phyloP scores from a whole-genome alignment of 2,888 invertebrate species.

The Ornithoptera alexandrae region DNA sequence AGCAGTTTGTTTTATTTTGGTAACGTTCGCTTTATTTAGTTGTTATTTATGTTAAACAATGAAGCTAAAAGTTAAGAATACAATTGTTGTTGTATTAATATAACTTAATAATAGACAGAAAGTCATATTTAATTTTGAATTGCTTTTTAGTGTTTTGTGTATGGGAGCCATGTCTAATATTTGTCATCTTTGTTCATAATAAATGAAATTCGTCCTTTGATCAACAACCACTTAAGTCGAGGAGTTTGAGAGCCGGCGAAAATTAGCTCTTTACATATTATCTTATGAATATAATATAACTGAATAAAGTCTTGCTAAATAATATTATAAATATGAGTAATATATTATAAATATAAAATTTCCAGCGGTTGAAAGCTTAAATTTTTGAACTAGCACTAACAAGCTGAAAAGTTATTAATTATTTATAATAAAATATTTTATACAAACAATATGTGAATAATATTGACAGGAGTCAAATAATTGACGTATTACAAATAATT shows the following conservation, averaged over 20 bases:
- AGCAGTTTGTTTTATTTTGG: too few species aligned
- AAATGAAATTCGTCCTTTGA: constrained; percentile 5
- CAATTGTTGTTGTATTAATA: too few species aligned
- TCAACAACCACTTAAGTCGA: constrained; percentile 1
- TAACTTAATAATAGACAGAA: not conserved
- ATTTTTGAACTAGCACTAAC: too few species aligned
- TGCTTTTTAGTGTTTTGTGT: constrained; percentile 2
- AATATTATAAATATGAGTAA: not conserved
- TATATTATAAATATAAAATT: not conserved
- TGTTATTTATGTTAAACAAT: too few species aligned
- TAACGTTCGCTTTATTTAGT: too few species aligned
- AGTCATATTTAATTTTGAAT: not conserved
- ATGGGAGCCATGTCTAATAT: constrained; percentile 2
- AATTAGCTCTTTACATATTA: constrained; percentile 3
- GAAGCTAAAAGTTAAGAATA: too few species aligned
- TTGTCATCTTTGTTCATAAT: constrained; percentile 8
- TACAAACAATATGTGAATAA: too few species aligned
- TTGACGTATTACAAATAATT: too few species aligned
- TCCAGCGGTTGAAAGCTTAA: too few species aligned
- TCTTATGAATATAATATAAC: not conserved
- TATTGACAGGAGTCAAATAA: too few species aligned
- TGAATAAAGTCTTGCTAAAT: not conserved
- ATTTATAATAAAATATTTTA: too few species aligned
- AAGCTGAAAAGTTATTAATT: too few species aligned
- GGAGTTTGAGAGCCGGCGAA: not conserved